These are phyloP conservation scores for Tragelaphus buxtoni DNA, from an alignment of 2,113 vertebrate genomes.

Conservation along the genomic window DNA sequence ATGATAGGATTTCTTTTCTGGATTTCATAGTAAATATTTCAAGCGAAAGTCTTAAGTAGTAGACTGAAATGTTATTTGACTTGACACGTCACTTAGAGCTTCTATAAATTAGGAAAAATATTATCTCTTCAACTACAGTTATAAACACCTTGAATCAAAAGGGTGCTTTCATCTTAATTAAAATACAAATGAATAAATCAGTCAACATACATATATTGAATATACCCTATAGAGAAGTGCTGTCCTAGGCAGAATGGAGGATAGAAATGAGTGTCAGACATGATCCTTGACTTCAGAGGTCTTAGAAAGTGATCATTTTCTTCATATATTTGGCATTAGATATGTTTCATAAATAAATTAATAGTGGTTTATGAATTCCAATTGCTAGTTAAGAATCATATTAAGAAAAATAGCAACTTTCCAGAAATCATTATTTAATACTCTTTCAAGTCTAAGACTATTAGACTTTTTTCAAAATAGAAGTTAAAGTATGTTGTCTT, in stretches of 20 bases:
- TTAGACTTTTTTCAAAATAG: background rate
- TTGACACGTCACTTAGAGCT: background rate
- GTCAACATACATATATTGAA: background rate
- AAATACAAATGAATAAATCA: background rate
- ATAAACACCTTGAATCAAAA: background rate
- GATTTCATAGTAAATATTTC: background rate
- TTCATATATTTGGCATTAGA: background rate
- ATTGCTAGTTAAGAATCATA: background rate
- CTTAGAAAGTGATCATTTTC: slow-evolving; percentile 2
- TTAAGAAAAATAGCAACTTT: slow-evolving; percentile 35
- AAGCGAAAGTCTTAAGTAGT: background rate
- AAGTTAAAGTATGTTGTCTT: background rate
- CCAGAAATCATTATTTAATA: background rate
- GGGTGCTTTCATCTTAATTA: background rate
- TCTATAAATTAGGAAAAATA: background rate
- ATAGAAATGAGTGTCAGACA: background rate
- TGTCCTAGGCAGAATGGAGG: background rate
- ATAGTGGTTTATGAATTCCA: background rate
- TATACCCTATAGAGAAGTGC: background rate
- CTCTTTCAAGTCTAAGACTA: background rate
- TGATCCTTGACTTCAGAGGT: background rate
- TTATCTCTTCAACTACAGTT: background rate
- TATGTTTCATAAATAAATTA: slow-evolving; percentile 36
- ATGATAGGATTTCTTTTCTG: background rate
- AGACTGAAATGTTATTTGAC: background rate